Evolutionary conservation across 2,797 vertebrate species (phyloP), one percentile per base, ranked within the genome.

Genomic region (Sebastes oblongus): DNA sequence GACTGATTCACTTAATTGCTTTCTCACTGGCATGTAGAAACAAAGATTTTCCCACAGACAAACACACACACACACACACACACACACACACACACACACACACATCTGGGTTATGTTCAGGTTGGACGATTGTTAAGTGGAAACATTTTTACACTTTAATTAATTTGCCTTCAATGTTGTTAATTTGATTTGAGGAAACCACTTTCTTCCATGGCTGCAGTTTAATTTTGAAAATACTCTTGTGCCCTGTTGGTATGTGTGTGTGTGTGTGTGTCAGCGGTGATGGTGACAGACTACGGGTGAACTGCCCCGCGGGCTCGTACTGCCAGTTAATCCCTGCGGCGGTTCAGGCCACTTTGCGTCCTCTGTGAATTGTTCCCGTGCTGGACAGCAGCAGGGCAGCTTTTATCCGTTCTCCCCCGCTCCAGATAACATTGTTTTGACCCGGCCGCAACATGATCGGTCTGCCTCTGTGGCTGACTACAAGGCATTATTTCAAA

Each of bases 401-500:
- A 83, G 85, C 78, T 86, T 88, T 86, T 65, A 75, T 77, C 71
- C 61, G 8, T 4, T 68, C 16, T 30, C 61, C 54, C 69, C 42
- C 22, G 27, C 54, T 72, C 72, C 80, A 78, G 50, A 81, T 78
- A 77, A 80, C 72, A 85, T 86, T 85, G 81, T 90, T 92, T 84
- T 90, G 88, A 91, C 83, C 82, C 11, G 27, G 64, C 77, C 82
- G 89, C 76, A 73, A 86, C 80, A 84, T 82, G 86, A 91, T 91
- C 82, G 1, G 71, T 75, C 77, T 86, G 82, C 82, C 50, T 78
- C 80, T 69, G 74, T 32, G 78, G 74, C 81, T 72, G 81, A 73
- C 83, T 77, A 80, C 81, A 70, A 79, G 84, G 89, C 85, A 81
- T 92, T 86, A 89, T 92, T 91, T 90, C 88, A 78, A 90, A 84